A percentile compares a stretch with the other conserved stretches of the same genome.
Conservation (phyloP, 2,797 vertebrate genomes). For the Salarias fasciatus region DNA sequence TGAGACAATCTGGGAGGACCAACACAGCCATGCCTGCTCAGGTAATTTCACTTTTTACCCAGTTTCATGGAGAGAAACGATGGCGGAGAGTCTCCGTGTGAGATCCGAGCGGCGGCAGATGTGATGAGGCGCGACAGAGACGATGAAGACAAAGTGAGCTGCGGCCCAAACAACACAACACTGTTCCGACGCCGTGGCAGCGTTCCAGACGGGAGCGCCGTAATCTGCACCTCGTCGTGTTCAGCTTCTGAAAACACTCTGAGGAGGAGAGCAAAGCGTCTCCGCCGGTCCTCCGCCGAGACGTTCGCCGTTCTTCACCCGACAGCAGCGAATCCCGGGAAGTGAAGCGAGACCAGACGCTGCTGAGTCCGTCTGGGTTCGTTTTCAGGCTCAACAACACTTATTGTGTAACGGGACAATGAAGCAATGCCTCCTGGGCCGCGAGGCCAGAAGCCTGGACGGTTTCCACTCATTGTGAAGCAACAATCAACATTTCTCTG, state of each 20-base stretch:
- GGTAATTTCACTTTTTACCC: neutral
- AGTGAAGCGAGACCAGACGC: slow-evolving; percentile 47
- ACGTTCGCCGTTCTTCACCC: slow-evolving; percentile 5
- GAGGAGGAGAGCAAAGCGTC: no score
- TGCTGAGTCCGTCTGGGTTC: slow-evolving; percentile 49
- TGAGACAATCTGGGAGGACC: slow-evolving; percentile 9
- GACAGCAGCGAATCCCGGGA: slow-evolving; percentile 20
- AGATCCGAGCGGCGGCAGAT: slow-evolving; percentile 15
- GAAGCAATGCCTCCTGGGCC: slow-evolving; percentile 60
- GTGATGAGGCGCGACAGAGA: slow-evolving; percentile 23
- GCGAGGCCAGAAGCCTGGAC: slow-evolving; percentile 39
- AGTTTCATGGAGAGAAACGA: slow-evolving; percentile 12
- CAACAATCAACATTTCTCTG: no score
- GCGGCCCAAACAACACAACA: neutral
- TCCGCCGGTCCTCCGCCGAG: neutral
- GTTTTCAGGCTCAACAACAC: slow-evolving; percentile 62
- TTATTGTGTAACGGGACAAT: slow-evolving; percentile 64
- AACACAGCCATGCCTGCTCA: neutral
- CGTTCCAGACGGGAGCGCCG: neutral
- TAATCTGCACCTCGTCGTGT: neutral
- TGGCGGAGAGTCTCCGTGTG: slow-evolving; percentile 5
- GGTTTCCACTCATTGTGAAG: slow-evolving; percentile 53
- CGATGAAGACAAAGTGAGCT: slow-evolving; percentile 9
- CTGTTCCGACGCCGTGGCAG: no score
- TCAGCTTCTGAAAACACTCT: neutral